These are phyloP conservation scores for Hypomesus transpacificus DNA, from an alignment of 2,113 vertebrate species.

Conservation along the genomic window DNA sequence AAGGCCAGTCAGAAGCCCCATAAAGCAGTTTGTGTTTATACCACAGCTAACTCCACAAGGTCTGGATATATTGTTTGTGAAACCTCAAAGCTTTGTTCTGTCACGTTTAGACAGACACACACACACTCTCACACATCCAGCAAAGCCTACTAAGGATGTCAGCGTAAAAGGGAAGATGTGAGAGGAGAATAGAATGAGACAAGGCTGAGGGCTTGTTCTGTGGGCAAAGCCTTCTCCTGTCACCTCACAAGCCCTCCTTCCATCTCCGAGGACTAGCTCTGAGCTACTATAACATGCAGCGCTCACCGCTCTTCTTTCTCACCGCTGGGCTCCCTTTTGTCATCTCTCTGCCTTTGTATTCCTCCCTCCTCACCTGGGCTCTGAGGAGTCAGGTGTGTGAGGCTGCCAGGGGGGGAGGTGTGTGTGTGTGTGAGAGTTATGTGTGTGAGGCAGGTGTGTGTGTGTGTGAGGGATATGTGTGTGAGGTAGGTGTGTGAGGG, in stretches of 20 bases:
- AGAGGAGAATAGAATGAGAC: neutral
- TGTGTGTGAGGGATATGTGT: no score
- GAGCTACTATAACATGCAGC: neutral
- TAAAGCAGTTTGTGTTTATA: neutral
- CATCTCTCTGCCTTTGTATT: neutral
- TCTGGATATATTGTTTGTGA: neutral
- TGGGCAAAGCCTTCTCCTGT: neutral
- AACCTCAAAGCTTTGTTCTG: neutral
- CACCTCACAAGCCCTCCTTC: neutral
- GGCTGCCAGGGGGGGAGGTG: neutral
- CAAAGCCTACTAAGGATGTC: neutral
- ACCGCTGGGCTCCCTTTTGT: neutral
- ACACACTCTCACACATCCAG: no score
- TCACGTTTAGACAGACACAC: neutral
- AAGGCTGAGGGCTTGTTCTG: neutral
- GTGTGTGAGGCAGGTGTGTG: no score
- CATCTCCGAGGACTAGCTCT: neutral
- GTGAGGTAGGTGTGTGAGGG: no score
- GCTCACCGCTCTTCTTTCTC: neutral
- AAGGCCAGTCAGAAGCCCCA: neutral
- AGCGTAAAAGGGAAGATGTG: neutral
- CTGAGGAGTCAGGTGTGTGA: constrained; percentile 4
- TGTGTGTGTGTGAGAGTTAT: no score
- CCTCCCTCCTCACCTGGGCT: neutral
- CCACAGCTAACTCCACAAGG: neutral